These are phyloP conservation scores for Drosophila quinaria DNA, from an alignment of 2,888 invertebrate genomes.

Conservation along the genomic window DNA sequence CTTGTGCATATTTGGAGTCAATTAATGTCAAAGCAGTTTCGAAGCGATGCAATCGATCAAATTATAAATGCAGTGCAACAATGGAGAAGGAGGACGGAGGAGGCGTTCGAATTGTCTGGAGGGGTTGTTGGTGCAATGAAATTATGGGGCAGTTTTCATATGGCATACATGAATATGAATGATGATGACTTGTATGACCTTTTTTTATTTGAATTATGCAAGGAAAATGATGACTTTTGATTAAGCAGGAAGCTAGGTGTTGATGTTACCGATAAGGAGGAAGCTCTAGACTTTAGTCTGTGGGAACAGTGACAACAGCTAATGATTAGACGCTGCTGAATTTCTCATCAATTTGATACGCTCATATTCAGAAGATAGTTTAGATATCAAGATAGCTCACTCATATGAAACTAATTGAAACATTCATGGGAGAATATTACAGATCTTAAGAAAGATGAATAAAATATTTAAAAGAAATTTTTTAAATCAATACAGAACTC, in stretches of 20 bases:
- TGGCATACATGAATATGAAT: constrained; percentile 66
- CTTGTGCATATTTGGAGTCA: constrained; percentile 80
- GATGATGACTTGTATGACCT: constrained; percentile 60
- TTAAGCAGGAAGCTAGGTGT: constrained; percentile 52
- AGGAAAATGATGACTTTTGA: constrained; percentile 50
- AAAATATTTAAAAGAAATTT: background rate
- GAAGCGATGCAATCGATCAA: constrained; percentile 71
- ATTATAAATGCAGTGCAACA: constrained; percentile 60
- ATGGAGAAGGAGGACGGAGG: background rate
- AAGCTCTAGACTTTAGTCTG: constrained; percentile 1
- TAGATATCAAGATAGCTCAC: constrained; percentile 38
- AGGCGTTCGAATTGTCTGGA: constrained; percentile 23
- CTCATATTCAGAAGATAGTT: constrained; percentile 19
- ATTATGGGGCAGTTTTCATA: constrained; percentile 51
- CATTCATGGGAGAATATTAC: constrained; percentile 52
- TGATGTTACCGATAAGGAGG: constrained; percentile 57
- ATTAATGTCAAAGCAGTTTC: constrained; percentile 79
- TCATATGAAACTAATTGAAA: constrained; percentile 59
- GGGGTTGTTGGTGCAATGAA: constrained; percentile 49
- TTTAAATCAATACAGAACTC: background rate
- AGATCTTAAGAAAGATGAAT: constrained; percentile 4
- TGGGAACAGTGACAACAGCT: constrained; percentile 62
- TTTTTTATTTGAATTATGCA: constrained; percentile 47
- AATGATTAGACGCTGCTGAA: constrained; percentile 57
- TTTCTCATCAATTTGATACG: constrained; percentile 64